phyloP scores from a whole-genome alignment of 2,888 invertebrate genomes.

The Megastigmus dorsalis region DNA sequence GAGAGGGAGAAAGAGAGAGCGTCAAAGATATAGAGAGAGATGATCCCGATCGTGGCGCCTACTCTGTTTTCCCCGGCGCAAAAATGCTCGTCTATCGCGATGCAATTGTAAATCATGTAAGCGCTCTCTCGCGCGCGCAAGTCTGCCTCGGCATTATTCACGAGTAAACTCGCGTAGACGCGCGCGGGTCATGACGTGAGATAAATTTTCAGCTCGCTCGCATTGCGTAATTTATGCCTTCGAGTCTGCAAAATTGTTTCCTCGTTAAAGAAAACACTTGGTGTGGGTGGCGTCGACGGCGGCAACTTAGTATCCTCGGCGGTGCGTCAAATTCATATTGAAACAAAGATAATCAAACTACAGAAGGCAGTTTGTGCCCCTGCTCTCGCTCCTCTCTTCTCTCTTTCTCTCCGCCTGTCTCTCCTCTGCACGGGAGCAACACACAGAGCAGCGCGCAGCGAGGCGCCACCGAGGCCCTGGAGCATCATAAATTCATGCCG shows the following conservation, averaged over 20 bases:
- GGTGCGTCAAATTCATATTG: conserved; percentile 29
- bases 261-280: conserved; percentile 30
- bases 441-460: neutral
- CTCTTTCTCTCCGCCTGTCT: neutral
- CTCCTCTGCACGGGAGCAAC: neutral
- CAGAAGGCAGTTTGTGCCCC: neutral
- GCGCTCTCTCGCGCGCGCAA: too few relatives aligned
- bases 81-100: neutral
- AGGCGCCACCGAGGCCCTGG: conserved; percentile 16
- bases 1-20: too few relatives aligned
- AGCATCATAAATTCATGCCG: conserved; percentile 48
- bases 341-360: conserved; percentile 42
- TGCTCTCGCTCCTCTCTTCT: neutral
- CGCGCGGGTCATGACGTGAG: too few relatives aligned
- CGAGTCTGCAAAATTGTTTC: conserved; percentile 22
- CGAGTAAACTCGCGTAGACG: conserved; percentile 2
- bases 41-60: too few relatives aligned
- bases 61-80: neutral
- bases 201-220: conserved; percentile 22
- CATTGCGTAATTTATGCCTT: conserved; percentile 4
- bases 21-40: too few relatives aligned
- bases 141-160: conserved; percentile 32
- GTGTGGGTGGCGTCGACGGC: neutral
- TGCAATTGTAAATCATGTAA: too few relatives aligned
- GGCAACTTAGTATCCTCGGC: conserved; percentile 3